Evolutionary conservation across 1,140 invertebrate genomes (phyloP).

Genomic region (Pseudomyrmex sp.): DNA sequence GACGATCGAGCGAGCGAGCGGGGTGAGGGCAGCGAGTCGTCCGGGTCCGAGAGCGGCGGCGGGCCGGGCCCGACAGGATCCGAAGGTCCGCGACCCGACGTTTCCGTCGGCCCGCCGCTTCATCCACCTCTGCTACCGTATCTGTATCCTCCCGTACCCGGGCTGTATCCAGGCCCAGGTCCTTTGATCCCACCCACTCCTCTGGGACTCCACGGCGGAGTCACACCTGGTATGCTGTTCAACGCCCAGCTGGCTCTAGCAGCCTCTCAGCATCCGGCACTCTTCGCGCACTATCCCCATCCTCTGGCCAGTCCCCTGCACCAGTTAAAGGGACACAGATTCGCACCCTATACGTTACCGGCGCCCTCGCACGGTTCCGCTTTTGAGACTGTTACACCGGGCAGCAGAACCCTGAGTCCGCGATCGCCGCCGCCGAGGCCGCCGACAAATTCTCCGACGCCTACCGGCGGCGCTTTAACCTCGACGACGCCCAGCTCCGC

Average conservation of each 20-base stretch:
- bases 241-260: slow-evolving; percentile 93
- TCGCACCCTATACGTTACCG: slow-evolving; percentile 93
- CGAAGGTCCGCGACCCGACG: slow-evolving; percentile 91
- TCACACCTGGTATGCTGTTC: slow-evolving; percentile 92
- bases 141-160: slow-evolving; percentile 92
- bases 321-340: slow-evolving; percentile 89
- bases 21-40: slow-evolving; percentile 84
- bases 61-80: slow-evolving; percentile 86
- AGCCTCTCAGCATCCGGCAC: slow-evolving; percentile 90
- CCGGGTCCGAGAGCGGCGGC: slow-evolving; percentile 85
- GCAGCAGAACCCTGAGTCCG: slow-evolving; percentile 87
- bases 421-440: slow-evolving; percentile 88
- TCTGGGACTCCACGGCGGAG: slow-evolving; percentile 87
- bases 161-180: slow-evolving; percentile 90
- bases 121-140: slow-evolving; percentile 95
- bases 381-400: slow-evolving; percentile 93
- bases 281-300: slow-evolving; percentile 90
- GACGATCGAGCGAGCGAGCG: slow-evolving; percentile 83
- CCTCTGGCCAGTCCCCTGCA: slow-evolving; percentile 84
- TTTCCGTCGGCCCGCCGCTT: slow-evolving; percentile 94
- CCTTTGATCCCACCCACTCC: slow-evolving; percentile 90
- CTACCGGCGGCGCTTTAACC: slow-evolving; percentile 81
- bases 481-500: slow-evolving; percentile 82
- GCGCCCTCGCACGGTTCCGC: slow-evolving; percentile 90
- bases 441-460: slow-evolving; percentile 86